Base-by-base conservation (phyloP, 2,888 invertebrate species). In the Pheosia gnoma region DNA sequence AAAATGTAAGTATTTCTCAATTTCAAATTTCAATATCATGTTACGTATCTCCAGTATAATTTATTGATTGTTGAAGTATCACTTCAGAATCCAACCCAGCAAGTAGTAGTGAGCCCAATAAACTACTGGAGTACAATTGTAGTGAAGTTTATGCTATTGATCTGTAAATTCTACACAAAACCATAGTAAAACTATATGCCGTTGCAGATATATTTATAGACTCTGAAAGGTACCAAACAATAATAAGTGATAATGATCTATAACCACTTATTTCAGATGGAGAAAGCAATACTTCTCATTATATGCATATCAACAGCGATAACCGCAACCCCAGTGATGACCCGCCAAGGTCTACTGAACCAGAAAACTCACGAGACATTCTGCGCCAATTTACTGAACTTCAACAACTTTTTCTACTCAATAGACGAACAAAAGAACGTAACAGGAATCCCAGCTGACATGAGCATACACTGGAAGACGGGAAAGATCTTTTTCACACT, bases 401-500 rank as follows among this genome's bases (percentile, higher is more conserved):
- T 93, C 61, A 90, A 91, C 70, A 85, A 87, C 63, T 82, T 80
- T n/a, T 88, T 75, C 67, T 92, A 91, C 64, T 72, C 81, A 0
- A 60, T 82, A 59, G 89, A 87, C 2, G 81, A 83, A 11, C 70
- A 68, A 0, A 84, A 62, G 51, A 86, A 86, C 57, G 66, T 93
- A 0, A 80, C 80, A 4, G 93, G 93, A 0, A 88, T 90, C 3
- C 92, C 93, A 36, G 91, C 93, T 0, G 93, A 93, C 43, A 85
- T 93, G 82, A 87, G 82, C 65, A 78, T 92, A 0, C 87, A 93
- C 62, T 93, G 91, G 91, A 89, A 89, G 61, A 89, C 91, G 0
- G 88, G 85, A 0, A 89, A 89, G 8, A 55, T 92, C 5, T 93
- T 84, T 63, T 93, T 87, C 58, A 93, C 93, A 0, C 72, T 90